Evolutionary conservation across 2,797 vertebrate species (phyloP), one percentile per base, ranked within the genome.

Genomic region (Lerista edwardsae): DNA sequence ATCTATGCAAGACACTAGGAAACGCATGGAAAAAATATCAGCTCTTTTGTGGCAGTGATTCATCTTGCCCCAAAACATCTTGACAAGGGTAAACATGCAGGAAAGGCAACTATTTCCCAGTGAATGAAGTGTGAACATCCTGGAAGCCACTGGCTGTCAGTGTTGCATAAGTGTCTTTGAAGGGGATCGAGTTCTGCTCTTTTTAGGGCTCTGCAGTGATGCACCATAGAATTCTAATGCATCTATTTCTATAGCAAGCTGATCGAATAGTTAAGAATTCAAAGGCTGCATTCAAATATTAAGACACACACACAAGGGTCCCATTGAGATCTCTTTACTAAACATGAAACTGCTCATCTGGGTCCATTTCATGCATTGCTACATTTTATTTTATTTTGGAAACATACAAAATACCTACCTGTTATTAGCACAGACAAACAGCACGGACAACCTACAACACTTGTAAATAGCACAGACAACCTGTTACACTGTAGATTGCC

Each of bases 41-140:
- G 31, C 47, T 81, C 1, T 15, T 80, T 81, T 86, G 27, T 77
- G 73, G 41, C 34, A 88, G 68, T 67, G 79, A 90, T 84, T 91
- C 88, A 83, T 90, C 81, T 87, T 88, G 85, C 81, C 84, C 11
- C 84, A 83, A 64, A 82, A 74, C 34, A 90, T 75, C 0, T 0
- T 71, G 80, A 84, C 84, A 90, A 85, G 78, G 77, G 81, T 87
- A 88, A 88, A 87, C 61, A 69, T 90, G 88, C 80, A 84, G 64
- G 72, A 86, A 89, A 85, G 83, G 15, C 65, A 9, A 84, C 10
- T 73, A 79, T 91, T 92, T 92, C 86, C 84, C 72, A 86, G 41
- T 75, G 82, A 90, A 90, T 91, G 90, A 88, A 92, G 87, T 87
- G 80, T 31, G 17, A 91, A 82, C 57, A 91, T 90, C 78, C 74